Evolutionary conservation across 2,888 invertebrate genomes (phyloP), one percentile per base, ranked within the genome.

Genomic region (Leptinotarsa rubiginosa): DNA sequence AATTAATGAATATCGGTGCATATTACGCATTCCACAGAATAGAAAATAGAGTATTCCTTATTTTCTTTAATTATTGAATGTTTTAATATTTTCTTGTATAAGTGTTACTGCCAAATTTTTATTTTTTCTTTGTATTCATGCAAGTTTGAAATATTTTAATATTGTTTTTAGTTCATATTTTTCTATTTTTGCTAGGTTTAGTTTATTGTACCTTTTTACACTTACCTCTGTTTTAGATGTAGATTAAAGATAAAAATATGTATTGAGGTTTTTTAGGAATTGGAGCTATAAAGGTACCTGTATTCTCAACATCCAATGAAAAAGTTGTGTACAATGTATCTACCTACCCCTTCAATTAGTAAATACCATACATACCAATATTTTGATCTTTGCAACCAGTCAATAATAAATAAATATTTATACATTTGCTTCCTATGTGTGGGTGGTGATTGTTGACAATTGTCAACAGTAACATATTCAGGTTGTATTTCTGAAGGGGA

Each of bases 81-180:
- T 80, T 77, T 77, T 80, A 78, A 77, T 80, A 80, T 81, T 79
- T 81, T 82, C 82, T 79, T 83, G 79, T 75, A 79, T 85, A 79
- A 85, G 84, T 84, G 81, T 84, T 85, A 87, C 87, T 87, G 87
- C 87, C 87, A 86, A 79, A 85, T 86, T 86, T 84, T 85, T 84
- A 83, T 83, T 84, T 84, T 84, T 84, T 83, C 79, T 82, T 82
- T 82, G 82, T 80, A 83, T 81, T 81, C 79, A 81, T 77, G 79
- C 77, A 78, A 80, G 77, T 81, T 81, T 81, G 78, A 77, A 76
- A 76, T 83, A 80, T 85, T 85, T 85, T 82, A 82, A 78, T 83
- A 82, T 83, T 85, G 81, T 84, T 83, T 84, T 84, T 82, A 82
- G 81, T 83, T 81, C 77, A 83, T 84, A 84, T 85, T 86, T 86